Evolutionary conservation across 1,140 invertebrate species (phyloP).

Genomic region (Drosophila funebris): DNA sequence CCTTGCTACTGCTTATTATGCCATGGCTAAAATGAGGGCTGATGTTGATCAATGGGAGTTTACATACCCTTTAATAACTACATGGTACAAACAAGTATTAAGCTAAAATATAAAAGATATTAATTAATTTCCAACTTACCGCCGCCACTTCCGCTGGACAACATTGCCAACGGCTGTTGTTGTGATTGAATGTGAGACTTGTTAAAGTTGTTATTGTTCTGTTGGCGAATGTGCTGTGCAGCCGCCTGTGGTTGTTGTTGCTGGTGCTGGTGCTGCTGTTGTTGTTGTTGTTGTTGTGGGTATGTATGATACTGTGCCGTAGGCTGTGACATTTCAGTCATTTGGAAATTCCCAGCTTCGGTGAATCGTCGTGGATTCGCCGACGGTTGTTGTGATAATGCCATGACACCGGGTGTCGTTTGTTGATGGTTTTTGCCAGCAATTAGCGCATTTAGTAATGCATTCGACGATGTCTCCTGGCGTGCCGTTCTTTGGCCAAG

Average conservation of each 20-base stretch:
- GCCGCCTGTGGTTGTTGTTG: slow-evolving; percentile 21
- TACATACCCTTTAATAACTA: too few relatives aligned
- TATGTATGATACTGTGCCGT: slow-evolving; percentile 14
- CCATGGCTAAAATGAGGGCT: too few relatives aligned
- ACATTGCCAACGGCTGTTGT: slow-evolving; percentile 44
- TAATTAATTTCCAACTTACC: slow-evolving; percentile 43
- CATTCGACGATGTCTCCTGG: slow-evolving; percentile 54
- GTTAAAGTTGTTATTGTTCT: slow-evolving; percentile 33
- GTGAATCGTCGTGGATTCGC: slow-evolving; percentile 22
- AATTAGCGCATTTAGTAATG: slow-evolving; percentile 61
- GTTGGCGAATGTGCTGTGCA: slow-evolving; percentile 19
- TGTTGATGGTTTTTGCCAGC: slow-evolving; percentile 42
- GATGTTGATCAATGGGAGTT: too few relatives aligned
- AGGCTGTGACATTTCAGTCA: slow-evolving; percentile 40
- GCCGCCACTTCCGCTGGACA: slow-evolving; percentile 58
- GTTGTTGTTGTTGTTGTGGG: slow-evolving; percentile 18
- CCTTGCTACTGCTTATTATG: too few relatives aligned
- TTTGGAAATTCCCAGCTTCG: slow-evolving; percentile 50
- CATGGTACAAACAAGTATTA: too few relatives aligned
- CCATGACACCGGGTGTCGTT: slow-evolving; percentile 17
- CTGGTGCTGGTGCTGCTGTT: slow-evolving; percentile 19
- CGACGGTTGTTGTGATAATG: slow-evolving; percentile 8
- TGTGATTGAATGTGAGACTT: slow-evolving; percentile 38
- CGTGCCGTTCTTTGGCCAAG: slow-evolving; percentile 11
- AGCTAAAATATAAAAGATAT: not conserved